Evolutionary conservation across 2,113 vertebrate genomes (phyloP).

Genomic region (Osmerus mordax): DNA sequence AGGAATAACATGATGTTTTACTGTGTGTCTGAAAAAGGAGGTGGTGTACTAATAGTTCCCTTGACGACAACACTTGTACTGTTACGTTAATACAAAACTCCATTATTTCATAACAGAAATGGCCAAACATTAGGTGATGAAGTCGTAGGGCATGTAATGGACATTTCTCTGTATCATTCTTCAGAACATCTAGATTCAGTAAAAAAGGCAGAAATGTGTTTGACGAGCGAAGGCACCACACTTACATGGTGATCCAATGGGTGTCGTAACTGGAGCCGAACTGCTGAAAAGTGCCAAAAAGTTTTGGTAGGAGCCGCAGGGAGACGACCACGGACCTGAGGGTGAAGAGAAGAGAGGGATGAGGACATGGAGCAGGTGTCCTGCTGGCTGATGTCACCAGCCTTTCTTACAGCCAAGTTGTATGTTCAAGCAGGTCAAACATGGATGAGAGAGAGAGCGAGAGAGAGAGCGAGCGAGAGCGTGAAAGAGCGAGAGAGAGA

Average conservation of each 20-base stretch:
- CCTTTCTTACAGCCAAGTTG: too few relatives aligned
- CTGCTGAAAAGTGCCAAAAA: constrained; percentile 97
- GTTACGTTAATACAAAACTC: too few relatives aligned
- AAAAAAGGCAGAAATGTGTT: background rate
- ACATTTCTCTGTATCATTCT: too few relatives aligned
- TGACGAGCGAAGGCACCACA: constrained; percentile 15
- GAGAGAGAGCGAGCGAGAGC: too few relatives aligned
- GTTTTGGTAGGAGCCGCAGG: constrained; percentile 93
- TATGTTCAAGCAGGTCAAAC: background rate
- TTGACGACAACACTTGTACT: too few relatives aligned
- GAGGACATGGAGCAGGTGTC: background rate
- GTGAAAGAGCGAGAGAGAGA: background rate
- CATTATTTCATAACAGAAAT: too few relatives aligned
- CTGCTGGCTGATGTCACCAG: background rate
- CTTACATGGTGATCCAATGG: constrained; percentile 99
- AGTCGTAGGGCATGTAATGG: too few relatives aligned
- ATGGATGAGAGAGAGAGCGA: background rate
- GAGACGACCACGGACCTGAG: constrained; percentile 96
- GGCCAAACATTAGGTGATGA: too few relatives aligned
- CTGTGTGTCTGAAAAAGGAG: too few relatives aligned
- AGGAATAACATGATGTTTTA: too few relatives aligned
- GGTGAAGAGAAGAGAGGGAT: background rate
- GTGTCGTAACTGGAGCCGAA: constrained; percentile 99
- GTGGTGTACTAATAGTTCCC: too few relatives aligned
- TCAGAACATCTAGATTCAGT: too few relatives aligned